Conservation (phyloP, 2,888 invertebrate species). For the Spisula solida region DNA sequence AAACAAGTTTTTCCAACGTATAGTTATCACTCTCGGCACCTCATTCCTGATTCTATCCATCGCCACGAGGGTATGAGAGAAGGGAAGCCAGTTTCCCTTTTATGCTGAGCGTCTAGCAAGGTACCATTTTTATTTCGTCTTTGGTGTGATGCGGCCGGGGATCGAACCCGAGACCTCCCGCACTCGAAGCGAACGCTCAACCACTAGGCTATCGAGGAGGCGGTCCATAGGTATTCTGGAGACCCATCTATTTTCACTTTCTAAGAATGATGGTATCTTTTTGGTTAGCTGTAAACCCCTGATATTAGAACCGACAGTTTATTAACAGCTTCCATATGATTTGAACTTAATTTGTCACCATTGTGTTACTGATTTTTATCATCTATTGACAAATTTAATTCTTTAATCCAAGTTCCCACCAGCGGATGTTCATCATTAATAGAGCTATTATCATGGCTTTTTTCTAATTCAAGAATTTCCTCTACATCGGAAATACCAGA, state of each 20-base stretch:
- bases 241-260: slow-evolving; percentile 33
- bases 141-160: no score
- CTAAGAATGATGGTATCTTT: slow-evolving; percentile 36
- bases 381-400: not conserved
- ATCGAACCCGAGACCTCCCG: no score
- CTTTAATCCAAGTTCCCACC: not conserved
- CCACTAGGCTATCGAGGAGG: no score
- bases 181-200: no score
- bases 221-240: slow-evolving; percentile 26
- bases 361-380: not conserved
- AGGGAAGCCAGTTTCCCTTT: no score
- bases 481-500: not conserved
- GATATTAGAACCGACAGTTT: slow-evolving; percentile 4
- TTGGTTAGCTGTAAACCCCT: slow-evolving; percentile 48
- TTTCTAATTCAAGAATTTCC: not conserved
- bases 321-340: slow-evolving; percentile 56
- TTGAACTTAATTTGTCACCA: slow-evolving; percentile 40
- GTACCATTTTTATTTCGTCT: no score
- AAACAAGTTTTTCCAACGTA: no score
- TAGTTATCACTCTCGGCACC: no score
- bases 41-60: no score
- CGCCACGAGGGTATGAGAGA: no score
- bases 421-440: no score
- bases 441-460: not conserved
- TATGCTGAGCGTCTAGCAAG: no score